Conservation (phyloP, 2,888 invertebrate genomes). For the Harpagoxenus sublaevis region DNA sequence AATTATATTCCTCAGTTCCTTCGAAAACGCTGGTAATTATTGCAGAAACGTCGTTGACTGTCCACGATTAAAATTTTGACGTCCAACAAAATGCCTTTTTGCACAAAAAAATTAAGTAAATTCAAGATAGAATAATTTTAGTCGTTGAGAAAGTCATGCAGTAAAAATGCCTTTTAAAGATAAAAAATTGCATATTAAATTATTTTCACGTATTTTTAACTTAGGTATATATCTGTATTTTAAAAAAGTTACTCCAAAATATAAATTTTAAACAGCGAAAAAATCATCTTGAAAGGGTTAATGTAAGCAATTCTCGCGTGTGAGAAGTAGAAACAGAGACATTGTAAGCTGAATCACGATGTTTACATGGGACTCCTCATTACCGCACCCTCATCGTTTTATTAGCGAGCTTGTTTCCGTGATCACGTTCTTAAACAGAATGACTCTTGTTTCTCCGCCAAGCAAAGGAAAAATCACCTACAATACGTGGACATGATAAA, state of each 20-base stretch:
- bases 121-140: background rate
- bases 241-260: background rate
- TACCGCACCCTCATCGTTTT: slow-evolving; percentile 18
- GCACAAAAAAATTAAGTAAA: background rate
- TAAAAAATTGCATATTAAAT: background rate
- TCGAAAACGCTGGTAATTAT: background rate
- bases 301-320: background rate
- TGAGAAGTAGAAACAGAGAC: background rate
- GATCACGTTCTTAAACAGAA: slow-evolving; percentile 29
- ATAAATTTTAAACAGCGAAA: background rate
- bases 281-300: background rate
- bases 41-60: background rate
- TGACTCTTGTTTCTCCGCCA: slow-evolving; percentile 31
- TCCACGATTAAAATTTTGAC: slow-evolving; percentile 11
- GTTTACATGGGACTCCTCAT: slow-evolving; percentile 5
- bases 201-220: background rate
- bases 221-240: background rate
- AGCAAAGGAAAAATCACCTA: slow-evolving; percentile 26
- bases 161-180: background rate
- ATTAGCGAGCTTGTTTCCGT: slow-evolving; percentile 35
- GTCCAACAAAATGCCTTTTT: background rate
- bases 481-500: slow-evolving; percentile 53
- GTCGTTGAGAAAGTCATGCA: background rate
- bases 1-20: slow-evolving; percentile 18
- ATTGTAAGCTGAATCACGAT: slow-evolving; percentile 1